Conservation (phyloP, 2,113 vertebrate genomes). For the Chionodraco myersi region DNA sequence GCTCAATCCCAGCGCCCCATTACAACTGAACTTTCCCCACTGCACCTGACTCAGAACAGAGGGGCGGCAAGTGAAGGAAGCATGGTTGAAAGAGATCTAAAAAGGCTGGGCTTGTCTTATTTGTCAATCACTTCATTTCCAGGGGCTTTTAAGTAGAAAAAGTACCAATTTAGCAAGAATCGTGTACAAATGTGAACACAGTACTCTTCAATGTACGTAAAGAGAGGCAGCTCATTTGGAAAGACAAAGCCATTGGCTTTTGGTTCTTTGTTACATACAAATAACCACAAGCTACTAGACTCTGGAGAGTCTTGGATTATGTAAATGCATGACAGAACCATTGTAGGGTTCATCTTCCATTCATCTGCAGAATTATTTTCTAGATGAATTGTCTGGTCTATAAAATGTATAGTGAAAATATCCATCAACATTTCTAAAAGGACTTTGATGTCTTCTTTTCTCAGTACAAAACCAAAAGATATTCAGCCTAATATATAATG, state of each 20-base stretch:
- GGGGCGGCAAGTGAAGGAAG: neutral
- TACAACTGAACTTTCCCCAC: conserved; percentile 43
- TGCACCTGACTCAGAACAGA: conserved; percentile 20
- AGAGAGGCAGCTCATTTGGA: neutral
- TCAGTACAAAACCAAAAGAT: no score
- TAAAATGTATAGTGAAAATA: no score
- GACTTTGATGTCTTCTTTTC: no score
- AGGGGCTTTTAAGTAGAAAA: neutral
- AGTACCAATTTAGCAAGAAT: neutral
- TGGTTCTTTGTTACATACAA: neutral
- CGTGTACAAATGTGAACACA: neutral
- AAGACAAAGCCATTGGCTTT: neutral
- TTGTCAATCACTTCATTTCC: conserved; percentile 7
- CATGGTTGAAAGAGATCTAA: neutral
- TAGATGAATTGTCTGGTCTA: no score
- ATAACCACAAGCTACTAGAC: neutral
- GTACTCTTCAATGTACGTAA: conserved; percentile 8
- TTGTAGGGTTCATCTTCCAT: conserved; percentile 1
- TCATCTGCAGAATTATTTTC: no score
- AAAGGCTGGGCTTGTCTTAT: conserved; percentile 15
- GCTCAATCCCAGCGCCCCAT: conserved; percentile 47
- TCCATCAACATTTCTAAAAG: no score
- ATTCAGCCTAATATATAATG: no score
- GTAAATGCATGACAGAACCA: conserved; percentile 11
- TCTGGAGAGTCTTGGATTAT: neutral